Conservation (phyloP, 2,113 vertebrate genomes). For the Syngnathoides biaculeatus region DNA sequence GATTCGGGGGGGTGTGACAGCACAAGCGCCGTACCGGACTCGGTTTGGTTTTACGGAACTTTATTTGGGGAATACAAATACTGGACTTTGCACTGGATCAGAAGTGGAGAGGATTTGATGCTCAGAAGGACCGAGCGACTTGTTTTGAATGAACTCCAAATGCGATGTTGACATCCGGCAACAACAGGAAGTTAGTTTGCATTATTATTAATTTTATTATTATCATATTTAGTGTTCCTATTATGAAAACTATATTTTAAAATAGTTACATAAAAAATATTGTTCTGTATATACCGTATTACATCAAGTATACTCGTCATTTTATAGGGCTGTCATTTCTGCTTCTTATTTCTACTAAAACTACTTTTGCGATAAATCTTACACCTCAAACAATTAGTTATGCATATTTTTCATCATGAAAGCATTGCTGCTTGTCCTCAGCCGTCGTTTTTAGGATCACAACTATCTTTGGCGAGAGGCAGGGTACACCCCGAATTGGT, state of each 20-base stretch:
- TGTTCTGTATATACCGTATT: too few relatives aligned
- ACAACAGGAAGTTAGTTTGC: conserved; percentile 23
- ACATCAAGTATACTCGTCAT: too few relatives aligned
- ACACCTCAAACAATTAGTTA: neutral
- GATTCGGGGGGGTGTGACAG: conserved; percentile 66
- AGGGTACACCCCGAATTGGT: too few relatives aligned
- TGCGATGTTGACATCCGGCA: conserved; percentile 24
- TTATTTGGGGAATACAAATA: neutral
- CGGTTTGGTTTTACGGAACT: conserved; percentile 11
- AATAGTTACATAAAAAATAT: too few relatives aligned
- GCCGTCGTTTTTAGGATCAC: too few relatives aligned
- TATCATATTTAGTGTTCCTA: neutral
- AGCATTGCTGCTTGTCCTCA: too few relatives aligned
- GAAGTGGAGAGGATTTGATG: conserved; percentile 22
- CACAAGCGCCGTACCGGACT: neutral
- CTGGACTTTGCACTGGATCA: conserved; percentile 21
- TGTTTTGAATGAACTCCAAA: conserved; percentile 16
- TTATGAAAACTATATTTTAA: too few relatives aligned
- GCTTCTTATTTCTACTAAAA: neutral
- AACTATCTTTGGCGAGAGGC: too few relatives aligned
- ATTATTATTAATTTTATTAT: neutral
- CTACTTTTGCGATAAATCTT: neutral
- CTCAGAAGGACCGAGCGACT: conserved; percentile 16
- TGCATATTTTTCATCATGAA: neutral
- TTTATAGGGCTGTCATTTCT: neutral